Evolutionary conservation across 2,888 invertebrate genomes (phyloP).

Genomic region (Erebia epiphron): DNA sequence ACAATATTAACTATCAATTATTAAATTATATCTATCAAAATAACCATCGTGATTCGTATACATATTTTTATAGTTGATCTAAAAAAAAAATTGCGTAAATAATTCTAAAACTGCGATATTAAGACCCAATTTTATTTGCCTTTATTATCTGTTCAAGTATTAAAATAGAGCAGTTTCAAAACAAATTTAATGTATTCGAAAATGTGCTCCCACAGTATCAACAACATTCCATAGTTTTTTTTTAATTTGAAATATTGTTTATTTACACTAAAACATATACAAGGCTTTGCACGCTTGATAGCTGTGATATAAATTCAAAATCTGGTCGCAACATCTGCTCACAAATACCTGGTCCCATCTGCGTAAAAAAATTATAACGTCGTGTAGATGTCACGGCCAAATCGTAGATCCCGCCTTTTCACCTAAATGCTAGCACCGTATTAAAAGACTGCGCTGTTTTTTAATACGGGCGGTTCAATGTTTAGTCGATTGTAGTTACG

Average conservation of each 20-base stretch:
- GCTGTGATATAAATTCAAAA: slow-evolving; percentile 8
- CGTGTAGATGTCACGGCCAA: background rate
- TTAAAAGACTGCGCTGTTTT: no score
- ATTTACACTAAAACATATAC: slow-evolving; percentile 12
- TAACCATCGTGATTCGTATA: slow-evolving; percentile 7
- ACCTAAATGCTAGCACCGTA: no score
- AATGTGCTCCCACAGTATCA: slow-evolving; percentile 52
- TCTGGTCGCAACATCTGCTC: slow-evolving; percentile 3
- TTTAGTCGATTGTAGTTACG: no score
- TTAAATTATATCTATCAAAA: background rate
- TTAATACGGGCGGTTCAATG: no score
- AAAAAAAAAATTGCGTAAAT: slow-evolving; percentile 17
- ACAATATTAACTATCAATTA: background rate
- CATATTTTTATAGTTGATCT: slow-evolving; percentile 8
- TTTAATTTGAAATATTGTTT: slow-evolving; percentile 29
- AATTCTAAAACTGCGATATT: slow-evolving; percentile 18
- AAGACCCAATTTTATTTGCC: slow-evolving; percentile 23
- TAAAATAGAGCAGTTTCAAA: slow-evolving; percentile 61
- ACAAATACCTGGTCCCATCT: slow-evolving; percentile 4
- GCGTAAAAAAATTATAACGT: background rate
- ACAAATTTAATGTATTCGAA: slow-evolving; percentile 52
- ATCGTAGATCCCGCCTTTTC: no score
- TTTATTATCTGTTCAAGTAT: slow-evolving; percentile 44
- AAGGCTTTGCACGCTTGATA: slow-evolving; percentile 22
- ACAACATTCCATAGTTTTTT: slow-evolving; percentile 48